Percentiles rank a stretch among this genome's conserved stretches.
These are phyloP conservation scores for Nixonia krombeini DNA, from an alignment of 1,140 invertebrate species.

Conservation along the genomic window DNA sequence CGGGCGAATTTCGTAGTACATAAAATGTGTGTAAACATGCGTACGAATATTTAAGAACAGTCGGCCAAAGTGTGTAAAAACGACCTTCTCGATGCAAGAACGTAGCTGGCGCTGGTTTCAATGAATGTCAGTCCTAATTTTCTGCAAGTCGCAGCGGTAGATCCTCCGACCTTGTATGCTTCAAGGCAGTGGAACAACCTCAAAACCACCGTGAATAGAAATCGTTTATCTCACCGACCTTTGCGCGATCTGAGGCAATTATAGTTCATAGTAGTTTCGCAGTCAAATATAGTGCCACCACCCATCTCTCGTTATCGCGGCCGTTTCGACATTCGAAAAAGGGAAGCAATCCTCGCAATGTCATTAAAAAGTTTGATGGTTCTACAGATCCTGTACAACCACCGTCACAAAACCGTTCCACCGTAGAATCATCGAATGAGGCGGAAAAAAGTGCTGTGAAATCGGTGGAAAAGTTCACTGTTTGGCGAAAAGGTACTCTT, in stretches of 20 bases:
- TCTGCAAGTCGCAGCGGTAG: neutral
- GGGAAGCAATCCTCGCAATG: neutral
- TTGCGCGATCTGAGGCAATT: conserved; percentile 22
- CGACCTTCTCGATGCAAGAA: too few relatives aligned
- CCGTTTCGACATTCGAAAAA: neutral
- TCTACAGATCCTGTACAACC: too few relatives aligned
- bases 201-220: conserved; percentile 15
- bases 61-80: too few relatives aligned
- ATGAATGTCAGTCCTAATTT: neutral
- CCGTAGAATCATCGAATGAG: too few relatives aligned
- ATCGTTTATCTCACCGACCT: conserved; percentile 25
- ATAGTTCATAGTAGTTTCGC: conserved; percentile 7
- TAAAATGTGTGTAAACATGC: too few relatives aligned
- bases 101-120: too few relatives aligned
- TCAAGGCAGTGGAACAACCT: conserved; percentile 19
- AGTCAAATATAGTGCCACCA: neutral
- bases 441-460: too few relatives aligned
- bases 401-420: neutral
- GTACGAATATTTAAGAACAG: too few relatives aligned
- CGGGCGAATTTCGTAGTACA: too few relatives aligned
- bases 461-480: neutral
- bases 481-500: neutral
- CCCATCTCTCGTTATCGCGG: neutral
- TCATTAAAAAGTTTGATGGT: neutral
- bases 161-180: conserved; percentile 17